Percentiles rank a stretch among this genome's conserved stretches.
Evolutionary conservation across 2,888 invertebrate species (phyloP).

Genomic region (Andrena praecox): DNA sequence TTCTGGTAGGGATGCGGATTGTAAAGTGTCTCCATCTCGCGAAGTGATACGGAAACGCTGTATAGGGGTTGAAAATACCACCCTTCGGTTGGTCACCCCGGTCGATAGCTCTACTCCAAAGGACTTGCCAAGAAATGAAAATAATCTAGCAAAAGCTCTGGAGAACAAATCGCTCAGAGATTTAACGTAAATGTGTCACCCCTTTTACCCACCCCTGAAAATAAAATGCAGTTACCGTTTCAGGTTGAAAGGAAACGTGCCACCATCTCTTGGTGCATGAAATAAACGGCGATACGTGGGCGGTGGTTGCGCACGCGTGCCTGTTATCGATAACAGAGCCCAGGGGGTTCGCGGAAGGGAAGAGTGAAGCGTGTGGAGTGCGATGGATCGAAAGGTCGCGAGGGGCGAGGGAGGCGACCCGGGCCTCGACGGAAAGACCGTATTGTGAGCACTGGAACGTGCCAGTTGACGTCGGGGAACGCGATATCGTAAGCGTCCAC

Average conservation of each 20-base stretch:
- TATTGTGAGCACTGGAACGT: conserved; percentile 67
- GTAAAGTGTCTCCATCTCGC: conserved; percentile 30
- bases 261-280: conserved; percentile 69
- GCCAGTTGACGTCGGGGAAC: conserved; percentile 51
- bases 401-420: conserved; percentile 24
- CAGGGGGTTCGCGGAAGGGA: conserved; percentile 38
- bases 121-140: no score
- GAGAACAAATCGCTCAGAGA: no score
- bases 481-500: conserved; percentile 22
- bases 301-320: conserved; percentile 72
- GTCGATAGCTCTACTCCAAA: background rate
- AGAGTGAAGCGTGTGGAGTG: background rate
- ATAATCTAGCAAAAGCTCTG: no score
- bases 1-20: background rate
- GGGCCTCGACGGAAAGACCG: conserved; percentile 34
- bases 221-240: no score
- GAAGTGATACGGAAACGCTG: background rate
- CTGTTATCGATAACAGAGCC: conserved; percentile 66
- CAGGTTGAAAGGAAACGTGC: background rate
- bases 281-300: conserved; percentile 55
- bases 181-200: no score
- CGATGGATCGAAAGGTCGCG: conserved; percentile 50
- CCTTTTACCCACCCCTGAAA: no score
- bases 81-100: background rate
- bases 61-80: background rate